Evolutionary conservation across 2,113 vertebrate species (phyloP), one percentile per base, ranked within the genome.

Genomic region (Ciconia boyciana): DNA sequence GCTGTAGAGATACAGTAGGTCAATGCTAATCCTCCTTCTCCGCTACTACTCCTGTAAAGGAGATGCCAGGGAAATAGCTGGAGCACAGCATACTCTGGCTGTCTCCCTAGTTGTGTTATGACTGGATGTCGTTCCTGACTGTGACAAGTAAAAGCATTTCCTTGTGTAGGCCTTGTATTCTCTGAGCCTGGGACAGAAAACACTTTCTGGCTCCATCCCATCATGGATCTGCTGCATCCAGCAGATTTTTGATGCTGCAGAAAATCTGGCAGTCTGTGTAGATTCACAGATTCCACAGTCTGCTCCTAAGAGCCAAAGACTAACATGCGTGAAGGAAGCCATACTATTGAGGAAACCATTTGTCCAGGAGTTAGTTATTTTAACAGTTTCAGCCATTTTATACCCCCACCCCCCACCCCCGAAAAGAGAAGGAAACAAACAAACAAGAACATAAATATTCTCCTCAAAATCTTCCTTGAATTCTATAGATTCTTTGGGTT

Each of bases 161-260:
- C 87, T 84, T 85, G 66, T 90, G 87, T 83, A 87, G 87, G 78
- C 68, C 78, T 66, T 66, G 36, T 62, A 69, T 94, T 90, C 62
- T 89, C 16, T 54, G 64, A 91, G 77, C 52, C 69, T 94, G 83
- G 91, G 66, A 94, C 41, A 93, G 49, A 94, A 89, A 97, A 91
- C 75, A 74, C 62, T 86, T 93, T 52, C 87, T 94, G 94, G 68
- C 91, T 83, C 22, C 55, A 72, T 82, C 89, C 62, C 84, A 65
- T 51, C 28, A 7, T 46, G 74, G 62, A 85, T 91, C 62, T 93
- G 74, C 91, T 93, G 66, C 84, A 90, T 91, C 84, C 89, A 93
- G 69, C 81, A 90, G 66, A 75, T 72, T 94, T 91, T 85, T 2
- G 7, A 24, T 87, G 65, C 83, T 64, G 62, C 58, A 79, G 81